Evolutionary conservation across 2,888 invertebrate genomes (phyloP), one percentile per base, ranked within the genome.

Genomic region (Seira musarum): DNA sequence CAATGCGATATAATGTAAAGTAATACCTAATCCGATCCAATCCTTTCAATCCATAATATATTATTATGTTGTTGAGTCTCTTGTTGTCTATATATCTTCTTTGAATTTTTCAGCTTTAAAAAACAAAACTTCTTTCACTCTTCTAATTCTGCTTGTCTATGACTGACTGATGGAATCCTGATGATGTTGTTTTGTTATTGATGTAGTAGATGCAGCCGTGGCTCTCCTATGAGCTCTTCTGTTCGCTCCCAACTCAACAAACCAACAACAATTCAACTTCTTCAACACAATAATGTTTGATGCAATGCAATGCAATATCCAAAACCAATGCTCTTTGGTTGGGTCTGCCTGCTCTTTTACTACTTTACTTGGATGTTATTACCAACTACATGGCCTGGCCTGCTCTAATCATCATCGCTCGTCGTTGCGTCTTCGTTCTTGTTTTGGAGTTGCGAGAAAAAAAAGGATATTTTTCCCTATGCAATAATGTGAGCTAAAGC

Each of bases 111-210:
- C 30, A 5, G 30, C 49, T 49, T n/a, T 10, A 60, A 60, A 22
- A 60, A 60, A 60, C 60, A 21, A 60, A 60, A 60, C 64, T 72
- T 72, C 71, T 65, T 60, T 60, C 60, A 60, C 71, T 72, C 40
- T 24, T 72, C 57, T 24, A 46, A 24, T 40, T 53, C 30, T 30
- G 3, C 53, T 30, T 60, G 60, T 60, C 60, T 60, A 61, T 79
- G 63, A 66, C 71, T 78, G 78, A 73, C 68, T 79, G 73, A 74
- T 70, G 68, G 64, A 72, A 67, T 79, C 61, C 63, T 72, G 68
- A 72, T 79, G 79, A 73, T 79, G 73, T 64, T 64, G 35, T 46
- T 40, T 46, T 67, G 67, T 63, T 66, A 66, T 46, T 69, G 60
- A 8, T 60, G 64, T 64, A 67, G n/a, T 65, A 64, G 72, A 60